Conservation (phyloP, 2,888 invertebrate genomes). For the Halictus quadricinctus region DNA sequence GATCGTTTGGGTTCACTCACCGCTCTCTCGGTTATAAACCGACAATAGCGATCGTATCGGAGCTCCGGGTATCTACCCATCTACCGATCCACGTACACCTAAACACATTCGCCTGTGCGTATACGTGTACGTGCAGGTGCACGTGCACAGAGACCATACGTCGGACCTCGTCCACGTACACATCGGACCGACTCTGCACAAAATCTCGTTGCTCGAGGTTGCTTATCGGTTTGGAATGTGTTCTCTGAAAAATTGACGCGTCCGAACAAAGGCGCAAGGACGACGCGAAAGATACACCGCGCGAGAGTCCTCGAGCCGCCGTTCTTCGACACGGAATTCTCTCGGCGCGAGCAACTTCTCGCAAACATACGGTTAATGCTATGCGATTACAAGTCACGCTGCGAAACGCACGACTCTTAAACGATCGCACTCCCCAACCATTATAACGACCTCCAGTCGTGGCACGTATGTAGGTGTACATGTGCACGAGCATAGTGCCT, state of each 20-base stretch:
- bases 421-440: constrained; percentile 12
- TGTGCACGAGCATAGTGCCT: not conserved
- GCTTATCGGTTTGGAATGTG: not conserved
- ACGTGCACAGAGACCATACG: not conserved
- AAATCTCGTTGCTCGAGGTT: constrained; percentile 40
- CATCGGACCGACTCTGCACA: constrained; percentile 37
- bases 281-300: not conserved
- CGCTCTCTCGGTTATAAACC: constrained; percentile 35
- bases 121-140: not conserved
- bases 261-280: constrained; percentile 7
- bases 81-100: not conserved
- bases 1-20: constrained; percentile 54
- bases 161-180: too few species aligned
- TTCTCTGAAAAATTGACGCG: not conserved
- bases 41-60: constrained; percentile 60
- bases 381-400: not conserved
- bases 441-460: not conserved
- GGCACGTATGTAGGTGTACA: not conserved
- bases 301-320: not conserved
- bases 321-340: not conserved
- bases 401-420: not conserved
- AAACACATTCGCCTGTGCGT: not conserved
- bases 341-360: not conserved
- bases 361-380: not conserved
- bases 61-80: constrained; percentile 32